Base-by-base conservation (phyloP, 2,888 invertebrate genomes). In the Cephus pulcher region DNA sequence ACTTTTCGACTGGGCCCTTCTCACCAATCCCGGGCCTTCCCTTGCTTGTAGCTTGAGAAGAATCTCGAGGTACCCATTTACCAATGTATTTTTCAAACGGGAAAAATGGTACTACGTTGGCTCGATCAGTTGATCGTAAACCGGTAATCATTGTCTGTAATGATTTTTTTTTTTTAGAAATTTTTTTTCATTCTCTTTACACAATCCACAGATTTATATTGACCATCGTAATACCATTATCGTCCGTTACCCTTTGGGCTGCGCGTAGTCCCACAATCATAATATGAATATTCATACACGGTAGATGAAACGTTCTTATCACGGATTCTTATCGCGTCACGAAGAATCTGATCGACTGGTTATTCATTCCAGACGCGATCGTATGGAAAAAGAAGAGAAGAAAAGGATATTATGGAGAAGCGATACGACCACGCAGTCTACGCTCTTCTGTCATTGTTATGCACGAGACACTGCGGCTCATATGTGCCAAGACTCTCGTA, bases 341-440 rank as follows among this genome's bases (percentile, higher is more conserved):
- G 12, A 12, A 32, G 71, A 71, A 71, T 34, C 33, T 33, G 71
- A 71, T 71, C 71, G 78, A 73, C 74, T 34, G 23, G 15, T 73
- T 77, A 73, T 40, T 40, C 73, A 76, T 34, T 71, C 76, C 73
- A 30, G 71, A 73, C 74, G 34, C 40, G 56, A 77, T 73, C 71
- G 56, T 23, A 77, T 9, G 76, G 73, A 34, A 74, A 56, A 56
- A 32, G 30, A 35, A 34, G 68, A 71, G 35, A 35, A 34, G 68
- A 11, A 23, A 56, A 4, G 11, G 33, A 70, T 33, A 34, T 2
- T 33, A 75, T 32, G 23, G 30, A 76, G 30, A 37, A 73, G 71
- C 71, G 71, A 71, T 32, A 71, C 34, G 71, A 32, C 34, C 71
- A 33, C 32, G 71, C 71, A 71, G 71, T 34, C 33, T 56, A 56